Conservation (phyloP, 2,113 vertebrate species). For the Numenius arquata region DNA sequence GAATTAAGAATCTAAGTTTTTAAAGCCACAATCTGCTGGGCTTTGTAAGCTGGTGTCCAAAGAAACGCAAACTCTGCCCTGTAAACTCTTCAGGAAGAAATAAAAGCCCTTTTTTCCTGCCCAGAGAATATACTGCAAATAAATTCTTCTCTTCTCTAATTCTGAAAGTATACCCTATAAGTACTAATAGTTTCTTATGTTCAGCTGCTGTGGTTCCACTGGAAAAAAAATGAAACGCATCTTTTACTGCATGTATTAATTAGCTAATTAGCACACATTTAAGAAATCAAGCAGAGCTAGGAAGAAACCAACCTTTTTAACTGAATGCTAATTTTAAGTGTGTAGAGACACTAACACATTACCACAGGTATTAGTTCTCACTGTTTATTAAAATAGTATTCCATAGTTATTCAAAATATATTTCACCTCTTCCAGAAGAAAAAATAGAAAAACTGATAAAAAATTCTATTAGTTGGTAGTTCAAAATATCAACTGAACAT, state of each 20-base stretch:
- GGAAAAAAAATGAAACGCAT: background rate
- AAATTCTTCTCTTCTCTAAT: background rate
- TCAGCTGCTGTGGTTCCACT: background rate
- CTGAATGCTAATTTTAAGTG: background rate
- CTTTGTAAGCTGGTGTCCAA: background rate
- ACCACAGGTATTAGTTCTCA: background rate
- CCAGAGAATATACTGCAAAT: background rate
- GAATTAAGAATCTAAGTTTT: background rate
- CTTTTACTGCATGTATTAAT: background rate
- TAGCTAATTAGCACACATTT: background rate
- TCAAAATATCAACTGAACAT: constrained; percentile 58
- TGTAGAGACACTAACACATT: background rate
- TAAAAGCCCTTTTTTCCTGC: background rate
- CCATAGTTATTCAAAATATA: constrained; percentile 39
- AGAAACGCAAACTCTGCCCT: background rate
- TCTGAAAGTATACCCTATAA: background rate
- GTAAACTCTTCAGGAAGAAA: background rate
- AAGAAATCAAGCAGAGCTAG: background rate
- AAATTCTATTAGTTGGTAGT: constrained; percentile 41
- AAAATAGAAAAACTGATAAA: constrained; percentile 51
- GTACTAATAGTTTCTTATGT: background rate
- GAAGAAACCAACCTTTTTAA: background rate
- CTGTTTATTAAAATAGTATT: constrained; percentile 42
- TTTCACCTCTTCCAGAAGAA: constrained; percentile 48
- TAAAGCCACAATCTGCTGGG: background rate